phyloP scores from a whole-genome alignment of 2,797 vertebrate genomes.

The Sparidentex hasta region DNA sequence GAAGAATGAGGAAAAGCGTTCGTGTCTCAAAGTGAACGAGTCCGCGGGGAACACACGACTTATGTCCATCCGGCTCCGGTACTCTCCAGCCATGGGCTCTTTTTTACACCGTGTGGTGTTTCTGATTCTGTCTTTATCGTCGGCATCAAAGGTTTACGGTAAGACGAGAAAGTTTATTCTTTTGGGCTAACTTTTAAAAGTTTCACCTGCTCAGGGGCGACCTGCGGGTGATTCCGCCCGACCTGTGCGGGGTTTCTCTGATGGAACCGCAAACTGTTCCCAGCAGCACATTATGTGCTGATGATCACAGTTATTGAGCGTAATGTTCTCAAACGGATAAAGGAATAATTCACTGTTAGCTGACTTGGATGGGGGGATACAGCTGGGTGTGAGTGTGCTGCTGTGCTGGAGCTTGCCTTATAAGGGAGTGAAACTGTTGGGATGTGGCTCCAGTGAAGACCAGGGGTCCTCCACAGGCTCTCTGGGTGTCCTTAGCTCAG shows the following conservation, averaged over 20 bases:
- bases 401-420: conserved; percentile 61
- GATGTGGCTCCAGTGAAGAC: conserved; percentile 28
- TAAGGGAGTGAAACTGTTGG: conserved; percentile 68
- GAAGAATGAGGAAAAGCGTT: conserved; percentile 72
- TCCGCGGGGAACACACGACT: neutral
- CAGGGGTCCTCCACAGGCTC: neutral
- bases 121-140: conserved; percentile 43
- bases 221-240: neutral
- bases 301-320: neutral
- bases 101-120: neutral
- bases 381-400: neutral
- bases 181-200: neutral
- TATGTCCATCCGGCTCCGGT: conserved; percentile 2
- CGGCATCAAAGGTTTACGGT: conserved; percentile 59
- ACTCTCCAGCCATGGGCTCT: conserved; percentile 64
- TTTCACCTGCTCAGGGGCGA: conserved; percentile 48
- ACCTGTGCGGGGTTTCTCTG: neutral
- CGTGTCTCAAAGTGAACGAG: conserved; percentile 2
- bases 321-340: neutral
- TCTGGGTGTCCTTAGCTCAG: neutral
- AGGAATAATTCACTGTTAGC: neutral
- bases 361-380: too few relatives aligned
- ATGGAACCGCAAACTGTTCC: neutral
- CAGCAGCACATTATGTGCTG: neutral
- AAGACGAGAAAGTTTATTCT: conserved; percentile 42